Percentiles rank a stretch among this genome's conserved stretches.
Conservation (phyloP, 2,797 vertebrate species). For the Parauchenoglanis ngamensis region DNA sequence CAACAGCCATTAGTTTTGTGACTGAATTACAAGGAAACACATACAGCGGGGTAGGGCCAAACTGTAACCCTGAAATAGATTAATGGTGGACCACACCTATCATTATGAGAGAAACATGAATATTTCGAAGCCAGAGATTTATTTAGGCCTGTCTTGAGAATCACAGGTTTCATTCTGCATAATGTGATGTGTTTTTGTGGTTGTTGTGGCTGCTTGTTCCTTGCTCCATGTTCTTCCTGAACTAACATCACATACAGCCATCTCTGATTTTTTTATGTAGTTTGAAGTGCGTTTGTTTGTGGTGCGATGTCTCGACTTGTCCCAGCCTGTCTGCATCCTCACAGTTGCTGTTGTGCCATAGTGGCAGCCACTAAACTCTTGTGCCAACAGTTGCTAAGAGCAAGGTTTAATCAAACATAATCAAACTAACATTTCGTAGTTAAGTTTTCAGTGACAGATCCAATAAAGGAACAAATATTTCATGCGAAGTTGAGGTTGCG, state of each 20-base stretch:
- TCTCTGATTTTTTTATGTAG: not conserved
- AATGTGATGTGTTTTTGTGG: not conserved
- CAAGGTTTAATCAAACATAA: conserved; percentile 16
- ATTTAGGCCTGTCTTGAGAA: conserved; percentile 4
- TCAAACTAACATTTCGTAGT: not conserved
- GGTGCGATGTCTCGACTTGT: conserved; percentile 22
- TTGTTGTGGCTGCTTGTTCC: not conserved
- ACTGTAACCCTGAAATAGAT: conserved; percentile 47
- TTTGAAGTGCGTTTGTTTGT: conserved; percentile 26
- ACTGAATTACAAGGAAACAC: conserved; percentile 33
- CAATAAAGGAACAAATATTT: not conserved
- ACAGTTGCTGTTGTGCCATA: conserved; percentile 18
- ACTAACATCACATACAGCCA: not conserved
- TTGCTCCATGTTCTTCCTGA: not conserved
- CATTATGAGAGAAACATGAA: conserved; percentile 11
- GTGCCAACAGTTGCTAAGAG: conserved; percentile 25
- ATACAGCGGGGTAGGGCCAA: conserved; percentile 50
- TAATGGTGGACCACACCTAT: conserved; percentile 42
- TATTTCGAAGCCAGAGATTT: conserved; percentile 10
- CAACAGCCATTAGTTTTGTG: conserved; percentile 40
- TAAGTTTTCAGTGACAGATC: not conserved
- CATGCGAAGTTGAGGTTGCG: not conserved
- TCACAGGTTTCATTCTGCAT: not conserved
- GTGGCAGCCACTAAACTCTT: conserved; percentile 11
- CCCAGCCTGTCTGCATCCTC: conserved; percentile 28